phyloP scores from a whole-genome alignment of 2,888 invertebrate species.

The Operophtera brumata region DNA sequence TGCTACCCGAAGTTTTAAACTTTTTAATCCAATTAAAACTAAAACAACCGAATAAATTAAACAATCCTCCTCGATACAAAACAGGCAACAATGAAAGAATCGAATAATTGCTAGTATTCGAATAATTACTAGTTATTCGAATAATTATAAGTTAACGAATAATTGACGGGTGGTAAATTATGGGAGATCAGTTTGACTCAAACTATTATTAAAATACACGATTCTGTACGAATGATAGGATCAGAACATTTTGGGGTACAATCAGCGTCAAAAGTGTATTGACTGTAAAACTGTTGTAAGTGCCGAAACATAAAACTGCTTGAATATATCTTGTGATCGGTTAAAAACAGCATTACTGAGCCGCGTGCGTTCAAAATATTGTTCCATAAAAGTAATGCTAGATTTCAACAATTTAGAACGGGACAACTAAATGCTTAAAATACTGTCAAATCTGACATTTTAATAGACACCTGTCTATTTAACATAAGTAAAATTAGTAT shows the following conservation, averaged over 20 bases:
- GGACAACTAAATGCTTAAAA: no score
- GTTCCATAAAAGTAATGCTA: no score
- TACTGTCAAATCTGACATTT: no score
- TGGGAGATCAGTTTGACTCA: slow-evolving; percentile 24
- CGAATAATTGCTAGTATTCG: slow-evolving; percentile 27
- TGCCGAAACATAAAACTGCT: no score
- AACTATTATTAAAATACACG: slow-evolving; percentile 34
- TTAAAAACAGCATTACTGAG: no score
- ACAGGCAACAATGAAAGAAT: slow-evolving; percentile 29
- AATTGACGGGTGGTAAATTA: slow-evolving; percentile 34
- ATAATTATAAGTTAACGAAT: slow-evolving; percentile 30
- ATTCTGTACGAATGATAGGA: slow-evolving; percentile 32
- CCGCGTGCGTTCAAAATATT: no score
- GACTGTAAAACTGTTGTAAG: neutral
- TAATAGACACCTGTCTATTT: no score
- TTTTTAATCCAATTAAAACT: slow-evolving; percentile 24
- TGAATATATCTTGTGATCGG: no score
- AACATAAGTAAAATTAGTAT: no score
- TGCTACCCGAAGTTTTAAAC: slow-evolving; percentile 15
- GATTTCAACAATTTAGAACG: no score
- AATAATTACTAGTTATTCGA: slow-evolving; percentile 34
- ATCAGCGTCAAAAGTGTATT: slow-evolving; percentile 1
- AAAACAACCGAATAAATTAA: slow-evolving; percentile 31
- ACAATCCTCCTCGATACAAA: slow-evolving; percentile 24
- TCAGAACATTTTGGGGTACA: slow-evolving; percentile 26